A percentile compares a stretch with the other conserved stretches of the same genome.
Conservation (phyloP, 2,113 vertebrate genomes). For the Nibea coibor region DNA sequence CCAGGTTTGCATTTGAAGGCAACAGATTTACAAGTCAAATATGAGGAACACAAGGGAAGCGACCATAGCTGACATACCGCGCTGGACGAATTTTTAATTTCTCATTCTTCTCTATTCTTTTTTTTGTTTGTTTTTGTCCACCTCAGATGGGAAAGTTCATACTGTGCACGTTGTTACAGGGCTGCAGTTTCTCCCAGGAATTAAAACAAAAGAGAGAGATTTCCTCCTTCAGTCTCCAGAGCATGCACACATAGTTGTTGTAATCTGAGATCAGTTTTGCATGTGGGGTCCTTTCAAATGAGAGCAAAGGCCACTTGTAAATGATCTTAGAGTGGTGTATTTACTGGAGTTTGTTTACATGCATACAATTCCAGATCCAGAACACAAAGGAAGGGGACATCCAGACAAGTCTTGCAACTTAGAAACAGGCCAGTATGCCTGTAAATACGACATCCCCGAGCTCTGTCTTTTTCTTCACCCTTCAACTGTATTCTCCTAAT, state of each 20-base stretch:
- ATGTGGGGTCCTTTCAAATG: background rate
- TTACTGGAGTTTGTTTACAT: background rate
- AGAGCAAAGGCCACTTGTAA: background rate
- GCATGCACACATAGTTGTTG: background rate
- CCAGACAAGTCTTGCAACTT: background rate
- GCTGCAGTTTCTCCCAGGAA: background rate
- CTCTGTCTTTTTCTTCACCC: background rate
- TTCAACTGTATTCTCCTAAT: background rate
- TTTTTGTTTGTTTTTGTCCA: background rate
- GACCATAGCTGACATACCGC: background rate
- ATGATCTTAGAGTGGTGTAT: background rate
- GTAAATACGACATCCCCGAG: background rate
- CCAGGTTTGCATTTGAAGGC: slow-evolving; percentile 42
- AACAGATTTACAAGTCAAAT: slow-evolving; percentile 72
- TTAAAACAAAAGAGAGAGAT: slow-evolving; percentile 3
- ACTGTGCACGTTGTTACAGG: background rate
- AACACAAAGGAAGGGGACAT: background rate
- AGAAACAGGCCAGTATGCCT: background rate
- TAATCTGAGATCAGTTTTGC: background rate
- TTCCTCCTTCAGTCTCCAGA: background rate
- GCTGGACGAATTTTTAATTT: background rate
- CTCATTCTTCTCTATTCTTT: background rate
- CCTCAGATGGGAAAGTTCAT: background rate
- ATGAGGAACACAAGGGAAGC: background rate
- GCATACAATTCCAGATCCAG: background rate